phyloP scores from a whole-genome alignment of 2,113 vertebrate genomes.

The Cynoglossus semilaevis region DNA sequence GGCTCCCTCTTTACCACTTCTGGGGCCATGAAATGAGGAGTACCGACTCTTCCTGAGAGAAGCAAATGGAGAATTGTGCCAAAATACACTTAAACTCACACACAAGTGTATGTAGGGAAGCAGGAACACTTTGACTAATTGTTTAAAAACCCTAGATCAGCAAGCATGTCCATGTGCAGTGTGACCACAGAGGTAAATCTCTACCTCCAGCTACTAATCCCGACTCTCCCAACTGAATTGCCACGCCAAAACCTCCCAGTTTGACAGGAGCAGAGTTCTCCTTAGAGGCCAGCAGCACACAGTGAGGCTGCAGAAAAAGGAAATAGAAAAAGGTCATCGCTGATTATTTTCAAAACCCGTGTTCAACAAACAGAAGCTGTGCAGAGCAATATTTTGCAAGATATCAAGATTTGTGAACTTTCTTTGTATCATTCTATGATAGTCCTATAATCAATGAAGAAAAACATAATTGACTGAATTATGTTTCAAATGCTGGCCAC shows the following conservation, averaged over 20 bases:
- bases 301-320: constrained; percentile 54
- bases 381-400: constrained; percentile 17
- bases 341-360: not conserved
- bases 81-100: no score
- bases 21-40: constrained; percentile 98
- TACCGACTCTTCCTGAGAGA: constrained; percentile 89
- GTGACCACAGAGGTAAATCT: not conserved
- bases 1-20: constrained; percentile 98
- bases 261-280: constrained; percentile 98
- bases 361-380: not conserved
- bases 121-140: no score
- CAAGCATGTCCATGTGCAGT: no score
- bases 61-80: not conserved
- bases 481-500: no score
- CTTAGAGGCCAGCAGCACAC: constrained; percentile 87
- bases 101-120: no score
- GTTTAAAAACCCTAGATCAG: no score
- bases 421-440: no score
- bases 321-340: not conserved
- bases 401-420: no score
- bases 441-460: no score
- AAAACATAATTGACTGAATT: no score
- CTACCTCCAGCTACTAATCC: constrained; percentile 98
- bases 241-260: constrained; percentile 96
- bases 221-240: constrained; percentile 97